phyloP scores from a whole-genome alignment of 2,113 vertebrate species.

The Eurystomus gularis region DNA sequence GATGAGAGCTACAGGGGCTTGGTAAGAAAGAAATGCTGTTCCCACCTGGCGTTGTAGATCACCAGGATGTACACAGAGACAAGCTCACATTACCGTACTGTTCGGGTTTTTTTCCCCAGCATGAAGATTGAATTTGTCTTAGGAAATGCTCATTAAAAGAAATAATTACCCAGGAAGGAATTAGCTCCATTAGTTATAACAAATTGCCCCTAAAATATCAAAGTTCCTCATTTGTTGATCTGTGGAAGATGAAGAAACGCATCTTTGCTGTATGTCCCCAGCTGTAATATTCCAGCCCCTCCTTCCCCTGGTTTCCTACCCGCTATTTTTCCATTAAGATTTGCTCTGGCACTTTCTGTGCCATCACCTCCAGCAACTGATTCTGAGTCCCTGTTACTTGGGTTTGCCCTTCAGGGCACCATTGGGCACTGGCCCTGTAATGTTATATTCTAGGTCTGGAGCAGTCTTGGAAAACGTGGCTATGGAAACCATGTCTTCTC shows the following conservation, averaged over 20 bases:
- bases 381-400: not conserved
- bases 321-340: not conserved
- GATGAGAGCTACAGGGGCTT: not conserved
- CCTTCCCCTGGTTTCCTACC: not conserved
- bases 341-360: not conserved
- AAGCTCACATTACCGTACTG: not conserved
- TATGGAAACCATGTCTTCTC: conserved; percentile 78
- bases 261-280: not conserved
- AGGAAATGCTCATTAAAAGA: not conserved
- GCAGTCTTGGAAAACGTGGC: conserved; percentile 75
- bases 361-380: not conserved
- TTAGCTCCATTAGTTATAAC: not conserved
- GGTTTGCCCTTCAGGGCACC: conserved; percentile 33
- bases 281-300: not conserved
- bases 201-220: not conserved
- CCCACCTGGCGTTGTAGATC: not conserved
- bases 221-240: too few species aligned
- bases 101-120: not conserved
- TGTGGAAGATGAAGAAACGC: not conserved
- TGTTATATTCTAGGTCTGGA: conserved; percentile 59
- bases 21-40: not conserved
- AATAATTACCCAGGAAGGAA: not conserved
- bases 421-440: not conserved
- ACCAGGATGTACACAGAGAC: not conserved
- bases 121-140: not conserved